A percentile compares a stretch with the other conserved stretches of the same genome.
Conservation (phyloP, 2,888 invertebrate genomes). For the Lagria hirta region DNA sequence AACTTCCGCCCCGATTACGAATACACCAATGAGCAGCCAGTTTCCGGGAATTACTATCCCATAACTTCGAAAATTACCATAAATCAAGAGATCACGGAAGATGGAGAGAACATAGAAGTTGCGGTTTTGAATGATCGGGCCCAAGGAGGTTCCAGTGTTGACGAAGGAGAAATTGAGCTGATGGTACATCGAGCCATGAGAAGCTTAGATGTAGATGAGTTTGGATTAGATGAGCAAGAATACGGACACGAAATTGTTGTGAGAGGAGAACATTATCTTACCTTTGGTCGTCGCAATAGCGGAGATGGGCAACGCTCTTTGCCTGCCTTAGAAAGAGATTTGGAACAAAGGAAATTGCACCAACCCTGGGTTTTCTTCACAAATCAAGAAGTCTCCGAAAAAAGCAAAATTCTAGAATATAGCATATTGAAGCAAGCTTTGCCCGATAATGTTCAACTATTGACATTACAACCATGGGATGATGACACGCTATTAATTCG, state of each 20-base stretch:
- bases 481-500: conserved; percentile 63
- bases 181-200: conserved; percentile 71
- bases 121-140: conserved; percentile 62
- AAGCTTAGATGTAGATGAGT: conserved; percentile 89
- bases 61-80: conserved; percentile 66
- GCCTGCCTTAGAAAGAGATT: conserved; percentile 48
- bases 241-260: conserved; percentile 67
- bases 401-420: conserved; percentile 6
- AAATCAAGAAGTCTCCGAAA: conserved; percentile 22
- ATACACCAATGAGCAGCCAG: conserved; percentile 56
- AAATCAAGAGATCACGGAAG: conserved; percentile 52
- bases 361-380: conserved; percentile 63
- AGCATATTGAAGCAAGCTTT: conserved; percentile 53
- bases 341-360: conserved; percentile 57
- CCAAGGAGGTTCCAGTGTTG: conserved; percentile 62
- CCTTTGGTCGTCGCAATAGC: conserved; percentile 3
- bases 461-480: conserved; percentile 77
- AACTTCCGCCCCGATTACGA: conserved; percentile 66
- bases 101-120: conserved; percentile 53
- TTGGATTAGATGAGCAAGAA: conserved; percentile 86
- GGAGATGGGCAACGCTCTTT: conserved; percentile 36
- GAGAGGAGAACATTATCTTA: conserved; percentile 55
- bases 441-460: conserved; percentile 69
- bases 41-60: conserved; percentile 73
- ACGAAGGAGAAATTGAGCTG: conserved; percentile 46